phyloP scores from a whole-genome alignment of 2,113 vertebrate genomes.

The Gnathonemus echidnorhynchus region DNA sequence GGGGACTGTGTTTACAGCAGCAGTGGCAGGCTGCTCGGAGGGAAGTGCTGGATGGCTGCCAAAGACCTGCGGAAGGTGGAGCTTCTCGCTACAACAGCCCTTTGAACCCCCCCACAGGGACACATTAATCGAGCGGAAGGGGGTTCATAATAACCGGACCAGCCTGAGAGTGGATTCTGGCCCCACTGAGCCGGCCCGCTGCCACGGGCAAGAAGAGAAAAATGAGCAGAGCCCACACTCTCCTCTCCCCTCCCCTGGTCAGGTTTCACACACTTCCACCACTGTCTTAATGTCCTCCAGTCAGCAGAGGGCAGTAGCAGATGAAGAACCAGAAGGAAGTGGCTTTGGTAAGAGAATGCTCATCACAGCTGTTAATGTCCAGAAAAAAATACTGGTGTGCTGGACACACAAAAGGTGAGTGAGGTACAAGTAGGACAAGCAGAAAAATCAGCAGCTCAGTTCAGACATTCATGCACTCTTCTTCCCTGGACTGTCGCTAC shows the following conservation, averaged over 20 bases:
- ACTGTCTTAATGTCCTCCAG: background rate
- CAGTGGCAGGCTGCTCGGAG: background rate
- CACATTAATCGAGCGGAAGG: conserved; percentile 9
- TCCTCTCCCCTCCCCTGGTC: no score
- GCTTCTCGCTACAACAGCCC: background rate
- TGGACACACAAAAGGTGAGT: background rate
- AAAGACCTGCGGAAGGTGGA: background rate
- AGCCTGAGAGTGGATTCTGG: background rate
- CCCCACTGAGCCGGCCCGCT: background rate
- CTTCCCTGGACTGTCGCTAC: background rate
- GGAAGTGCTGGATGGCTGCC: conserved; percentile 2
- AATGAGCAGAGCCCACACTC: background rate
- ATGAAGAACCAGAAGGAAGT: background rate
- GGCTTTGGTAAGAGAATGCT: background rate
- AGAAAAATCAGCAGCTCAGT: background rate
- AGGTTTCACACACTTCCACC: background rate
- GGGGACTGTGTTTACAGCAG: background rate
- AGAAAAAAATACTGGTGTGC: background rate
- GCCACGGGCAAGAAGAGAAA: conserved; percentile 6
- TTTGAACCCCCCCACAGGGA: background rate
- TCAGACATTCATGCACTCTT: background rate
- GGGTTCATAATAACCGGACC: background rate
- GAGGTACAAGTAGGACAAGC: background rate
- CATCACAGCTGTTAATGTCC: background rate
- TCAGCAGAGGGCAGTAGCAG: conserved; percentile 8